Conservation (phyloP, 2,113 vertebrate species). For the Cyanoderma ruficeps region DNA sequence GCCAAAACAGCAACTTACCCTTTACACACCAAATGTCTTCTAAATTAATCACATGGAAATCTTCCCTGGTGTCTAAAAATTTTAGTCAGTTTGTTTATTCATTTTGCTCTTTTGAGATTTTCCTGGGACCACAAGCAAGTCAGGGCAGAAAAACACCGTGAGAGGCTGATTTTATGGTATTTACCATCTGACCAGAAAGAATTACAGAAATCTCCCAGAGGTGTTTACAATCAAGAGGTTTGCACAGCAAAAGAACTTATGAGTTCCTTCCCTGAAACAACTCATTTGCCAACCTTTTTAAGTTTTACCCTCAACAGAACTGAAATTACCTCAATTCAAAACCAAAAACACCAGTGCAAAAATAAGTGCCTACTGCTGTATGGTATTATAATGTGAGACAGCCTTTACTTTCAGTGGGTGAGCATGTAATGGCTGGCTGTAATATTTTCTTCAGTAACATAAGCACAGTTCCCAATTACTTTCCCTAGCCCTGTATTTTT, state of each 20-base stretch:
- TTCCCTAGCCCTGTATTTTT: not conserved
- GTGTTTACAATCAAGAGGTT: not conserved
- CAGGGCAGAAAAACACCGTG: not conserved
- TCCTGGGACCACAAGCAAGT: not conserved
- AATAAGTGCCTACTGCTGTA: not conserved
- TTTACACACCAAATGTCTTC: not conserved
- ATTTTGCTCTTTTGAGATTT: not conserved
- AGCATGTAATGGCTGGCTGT: not conserved
- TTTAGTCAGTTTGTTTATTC: not conserved
- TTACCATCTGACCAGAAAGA: constrained; percentile 10
- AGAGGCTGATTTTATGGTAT: constrained; percentile 13
- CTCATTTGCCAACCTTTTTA: not conserved
- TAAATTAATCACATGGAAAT: not conserved
- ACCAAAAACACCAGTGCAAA: not conserved
- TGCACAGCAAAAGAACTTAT: not conserved
- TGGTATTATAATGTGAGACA: not conserved
- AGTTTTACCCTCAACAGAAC: not conserved
- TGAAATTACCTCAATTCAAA: not conserved
- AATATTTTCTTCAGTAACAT: not conserved
- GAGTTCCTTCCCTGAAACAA: not conserved
- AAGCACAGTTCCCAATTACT: not conserved
- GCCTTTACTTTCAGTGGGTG: not conserved
- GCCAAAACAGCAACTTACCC: not conserved
- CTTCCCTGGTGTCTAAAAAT: not conserved
- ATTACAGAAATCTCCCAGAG: not conserved